Evolutionary conservation across 2,888 invertebrate genomes (phyloP), one percentile per base, ranked within the genome.

Genomic region (Clostera curtula): DNA sequence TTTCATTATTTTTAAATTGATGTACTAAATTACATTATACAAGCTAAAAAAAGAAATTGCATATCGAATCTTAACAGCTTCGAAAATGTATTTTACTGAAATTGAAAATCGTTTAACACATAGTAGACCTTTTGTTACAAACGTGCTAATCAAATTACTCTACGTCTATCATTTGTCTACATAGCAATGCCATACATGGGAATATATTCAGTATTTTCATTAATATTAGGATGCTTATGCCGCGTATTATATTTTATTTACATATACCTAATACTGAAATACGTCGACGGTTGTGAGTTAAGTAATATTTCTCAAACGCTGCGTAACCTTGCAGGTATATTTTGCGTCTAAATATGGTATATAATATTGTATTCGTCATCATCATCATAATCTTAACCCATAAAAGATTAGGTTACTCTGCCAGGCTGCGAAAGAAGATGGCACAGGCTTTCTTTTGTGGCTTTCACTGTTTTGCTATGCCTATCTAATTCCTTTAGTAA

Each of bases 271-370:
- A 19, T 21, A 16, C 23, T 24, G 28, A 12, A 22, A 18, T 14
- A 23, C 26, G 24, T 9, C 25, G 17, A 25, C 28, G 25, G 18
- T 18, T 7, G 14, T 26, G 13, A 24, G 36, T 43, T 40, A 43
- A 34, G 36, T 43, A 42, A 50, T 35, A 36, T 19, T 28, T n/a
- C n/a, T n/a, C n/a, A n/a, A 34, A 34, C 34, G 27, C 19, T 12
- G 27, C 19, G 14, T 48, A 51, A 53, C 69, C 66, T 69, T 69
- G 63, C 56, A 54, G 44, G 34, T 43, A 49, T 52, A 58, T 56
- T 28, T 25, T 32, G 12, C 21, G 13, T 34, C 39, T 44, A 43
- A 47, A 39, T 53, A 42, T 54, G n/a, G n/a, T 51, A 56, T 48
- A 44, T 49, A 37, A 36, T 20, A 12, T 12, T 27, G 32, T 19